Base-by-base conservation (phyloP, 2,113 vertebrate species). In the Casuarius casuarius region DNA sequence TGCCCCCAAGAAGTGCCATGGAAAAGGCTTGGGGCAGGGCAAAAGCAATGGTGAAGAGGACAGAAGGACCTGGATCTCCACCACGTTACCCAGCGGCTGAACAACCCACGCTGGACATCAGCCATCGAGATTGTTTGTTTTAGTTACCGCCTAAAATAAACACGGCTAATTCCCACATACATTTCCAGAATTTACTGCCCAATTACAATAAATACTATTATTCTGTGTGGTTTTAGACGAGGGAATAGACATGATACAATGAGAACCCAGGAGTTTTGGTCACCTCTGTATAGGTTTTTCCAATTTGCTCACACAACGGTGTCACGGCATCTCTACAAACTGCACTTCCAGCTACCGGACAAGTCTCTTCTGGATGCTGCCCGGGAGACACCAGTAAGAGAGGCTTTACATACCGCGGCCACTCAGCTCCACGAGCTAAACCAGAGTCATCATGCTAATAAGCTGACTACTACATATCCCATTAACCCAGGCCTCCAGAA, bases 141-240 rank as follows among this genome's bases (percentile, higher is more conserved):
- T 92, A 94, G 89, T 92, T 87, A 96, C 93, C 91, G 78, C 73
- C 86, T 85, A 75, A 88, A 93, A 93, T 76, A 96, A 35, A 52
- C 49, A 73, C 4, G 16, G 49, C 70, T 40, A 89, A 92, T 90
- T 97, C 94, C 91, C 66, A 94, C 70, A 84, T 88, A 73, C 0
- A 0, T 75, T 79, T 96, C 79, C 91, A 96, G 90, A 93, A 94
- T 84, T 68, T 96, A 91, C 51, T 96, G 87, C 85, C 89, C 1
- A 16, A 84, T 94, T 87, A 94, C 75, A 96, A 91, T 49, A 88
- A 89, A 77, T 35, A 35, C 65, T 31, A 76, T 62, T 65, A 68
- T 51, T 79, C 26, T 33, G 29, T 62, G 16, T 90, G 89, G 90
- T 91, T 92, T 92, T 91, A 96, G 87, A 71, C 3, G n/a, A 72